Base-by-base conservation (phyloP, 2,113 vertebrate species). In the Corythoichthys intestinalis region DNA sequence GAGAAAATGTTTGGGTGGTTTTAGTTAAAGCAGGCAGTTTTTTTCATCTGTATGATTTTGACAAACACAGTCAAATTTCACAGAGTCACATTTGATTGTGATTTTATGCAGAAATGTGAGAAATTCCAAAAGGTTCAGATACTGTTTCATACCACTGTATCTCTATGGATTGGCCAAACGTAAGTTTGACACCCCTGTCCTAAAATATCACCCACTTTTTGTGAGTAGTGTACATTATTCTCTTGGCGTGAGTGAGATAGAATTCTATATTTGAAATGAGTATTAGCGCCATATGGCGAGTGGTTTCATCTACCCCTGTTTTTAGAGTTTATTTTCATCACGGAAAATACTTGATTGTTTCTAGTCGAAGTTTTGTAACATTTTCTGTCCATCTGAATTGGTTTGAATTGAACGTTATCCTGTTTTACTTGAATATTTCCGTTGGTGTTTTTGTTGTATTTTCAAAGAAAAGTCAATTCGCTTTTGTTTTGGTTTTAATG, bases 381-480 rank as follows among this genome's bases (percentile, higher is more conserved):
- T 37, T 41, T 28, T 69, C 64, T 67, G 46, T 62, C 48, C 66
- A 60, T 66, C 75, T 75, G 15, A 59, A 71, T 80, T 68, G 65
- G 52, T 81, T 85, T 82, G 81, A 79, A 85, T 53, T 87, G 81
- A 83, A 85, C 75, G 70, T 81, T 58, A 83, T 91, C 89, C 91
- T 92, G 88, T 89, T 91, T 91, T 91, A 92, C 92, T 93, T 93
- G 92, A 93, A 93, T 81, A 88, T 73, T 84, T 77, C 74, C 72
- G 73, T 70, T 81, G 70, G 65, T 69, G 20, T 56, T 69, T 80
- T 73, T 81, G 78, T 73, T 81, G 59, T 81, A 83, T 81, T 71
- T 69, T 78, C 71, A 48, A 47, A 72, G 20, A 73, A 76, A 38
- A 34, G 13, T 58, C 8, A 4, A 73, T 61, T 66, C 58, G 58